Evolutionary conservation across 2,113 vertebrate species (phyloP).

Genomic region (Melanerpes formicivorus): DNA sequence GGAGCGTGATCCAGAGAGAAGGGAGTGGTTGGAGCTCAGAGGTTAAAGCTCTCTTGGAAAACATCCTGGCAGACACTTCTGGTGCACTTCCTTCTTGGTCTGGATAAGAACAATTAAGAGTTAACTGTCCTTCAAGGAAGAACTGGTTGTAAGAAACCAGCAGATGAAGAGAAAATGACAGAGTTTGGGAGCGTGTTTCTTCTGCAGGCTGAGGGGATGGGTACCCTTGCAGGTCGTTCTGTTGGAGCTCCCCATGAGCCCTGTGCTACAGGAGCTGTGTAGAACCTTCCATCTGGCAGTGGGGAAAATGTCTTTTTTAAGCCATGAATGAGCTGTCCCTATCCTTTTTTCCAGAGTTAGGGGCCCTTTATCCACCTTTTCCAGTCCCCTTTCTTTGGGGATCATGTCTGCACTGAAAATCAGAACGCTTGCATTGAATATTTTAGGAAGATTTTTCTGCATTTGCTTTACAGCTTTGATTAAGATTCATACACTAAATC

Average conservation of each 20-base stretch:
- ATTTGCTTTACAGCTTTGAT: conserved; percentile 46
- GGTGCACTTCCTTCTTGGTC: background rate
- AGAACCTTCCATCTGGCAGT: background rate
- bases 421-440: conserved; percentile 25
- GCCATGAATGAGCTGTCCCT: background rate
- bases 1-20: accelerated
- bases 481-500: conserved; percentile 43
- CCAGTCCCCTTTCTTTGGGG: conserved; percentile 15
- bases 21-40: background rate
- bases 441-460: conserved; percentile 38
- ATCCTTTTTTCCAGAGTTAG: background rate
- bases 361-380: background rate
- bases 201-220: background rate
- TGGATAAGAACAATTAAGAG: background rate
- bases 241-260: background rate
- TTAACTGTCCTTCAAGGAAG: background rate
- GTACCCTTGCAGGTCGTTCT: accelerated
- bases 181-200: background rate
- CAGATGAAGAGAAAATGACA: background rate
- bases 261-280: background rate
- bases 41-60: background rate
- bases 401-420: conserved; percentile 2
- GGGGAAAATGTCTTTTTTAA: background rate
- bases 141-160: accelerated
- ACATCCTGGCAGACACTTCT: accelerated